Evolutionary conservation across 2,888 invertebrate species (phyloP).

Genomic region (Cheilosia impressa): DNA sequence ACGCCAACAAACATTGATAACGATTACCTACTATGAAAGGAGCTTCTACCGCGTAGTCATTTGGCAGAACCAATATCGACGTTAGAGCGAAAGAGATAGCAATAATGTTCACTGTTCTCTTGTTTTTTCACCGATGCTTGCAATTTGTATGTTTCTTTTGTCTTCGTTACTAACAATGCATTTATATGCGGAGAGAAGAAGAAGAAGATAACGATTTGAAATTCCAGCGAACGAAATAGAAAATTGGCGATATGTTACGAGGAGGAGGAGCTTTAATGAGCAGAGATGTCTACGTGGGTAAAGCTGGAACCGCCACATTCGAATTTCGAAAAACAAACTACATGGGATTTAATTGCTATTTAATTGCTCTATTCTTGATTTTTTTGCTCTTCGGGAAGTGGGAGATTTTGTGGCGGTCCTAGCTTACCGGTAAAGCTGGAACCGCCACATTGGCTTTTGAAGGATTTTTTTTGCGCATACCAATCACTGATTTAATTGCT

Average conservation of each 20-base stretch:
- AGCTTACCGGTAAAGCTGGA: no score
- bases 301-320: no score
- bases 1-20: slow-evolving; percentile 1
- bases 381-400: no score
- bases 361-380: no score
- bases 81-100: neutral
- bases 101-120: slow-evolving; percentile 1
- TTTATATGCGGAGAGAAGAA: slow-evolving; percentile 9
- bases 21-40: neutral
- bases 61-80: neutral
- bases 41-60: slow-evolving; percentile 8
- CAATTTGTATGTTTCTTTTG: slow-evolving; percentile 1
- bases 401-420: no score
- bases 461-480: no score
- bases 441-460: no score
- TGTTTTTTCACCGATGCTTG: slow-evolving; percentile 6
- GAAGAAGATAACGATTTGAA: neutral
- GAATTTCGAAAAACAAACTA: no score
- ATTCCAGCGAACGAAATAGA: neutral
- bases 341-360: no score
- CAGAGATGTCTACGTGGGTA: slow-evolving; percentile 1
- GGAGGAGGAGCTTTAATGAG: neutral
- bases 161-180: slow-evolving; percentile 1
- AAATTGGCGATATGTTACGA: neutral
- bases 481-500: no score